A percentile compares a stretch with the other conserved stretches of the same genome.
These are phyloP conservation scores for Meiosimyza platycephala DNA, from an alignment of 2,888 invertebrate species.

Conservation along the genomic window DNA sequence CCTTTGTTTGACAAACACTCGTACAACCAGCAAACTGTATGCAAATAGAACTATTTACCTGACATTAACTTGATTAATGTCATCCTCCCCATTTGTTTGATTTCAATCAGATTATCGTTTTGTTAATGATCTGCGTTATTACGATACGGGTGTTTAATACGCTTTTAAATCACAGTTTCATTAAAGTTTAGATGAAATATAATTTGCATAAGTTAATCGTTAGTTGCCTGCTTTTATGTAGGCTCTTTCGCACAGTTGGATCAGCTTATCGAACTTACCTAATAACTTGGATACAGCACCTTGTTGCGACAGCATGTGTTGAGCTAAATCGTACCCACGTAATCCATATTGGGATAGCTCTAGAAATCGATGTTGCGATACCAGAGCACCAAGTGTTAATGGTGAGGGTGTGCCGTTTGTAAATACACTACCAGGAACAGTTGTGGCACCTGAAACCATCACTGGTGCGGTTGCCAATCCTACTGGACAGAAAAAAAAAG, in stretches of 20 bases:
- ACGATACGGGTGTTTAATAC: no score
- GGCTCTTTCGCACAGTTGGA: neutral
- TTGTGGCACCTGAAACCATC: constrained; percentile 55
- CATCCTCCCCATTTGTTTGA: neutral
- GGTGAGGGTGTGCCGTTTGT: constrained; percentile 57
- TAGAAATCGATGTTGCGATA: constrained; percentile 82
- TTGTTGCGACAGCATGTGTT: constrained; percentile 91
- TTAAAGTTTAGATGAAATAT: neutral
- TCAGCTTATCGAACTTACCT: constrained; percentile 72
- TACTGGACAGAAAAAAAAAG: constrained; percentile 43
- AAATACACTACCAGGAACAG: constrained; percentile 64
- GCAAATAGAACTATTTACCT: neutral
- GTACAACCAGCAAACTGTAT: neutral
- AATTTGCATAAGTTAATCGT: constrained; percentile 21
- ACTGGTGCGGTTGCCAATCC: constrained; percentile 44
- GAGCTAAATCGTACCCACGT: constrained; percentile 89
- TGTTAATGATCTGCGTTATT: neutral
- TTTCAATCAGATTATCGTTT: neutral
- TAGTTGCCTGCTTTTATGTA: neutral
- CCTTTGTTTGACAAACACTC: no score
- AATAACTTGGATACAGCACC: constrained; percentile 91
- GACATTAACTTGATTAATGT: constrained; percentile 14
- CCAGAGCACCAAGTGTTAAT: constrained; percentile 77
- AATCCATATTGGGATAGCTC: constrained; percentile 85
- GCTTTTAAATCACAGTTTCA: neutral